phyloP scores from a whole-genome alignment of 2,888 invertebrate genomes.

The Oeneis ivallda region DNA sequence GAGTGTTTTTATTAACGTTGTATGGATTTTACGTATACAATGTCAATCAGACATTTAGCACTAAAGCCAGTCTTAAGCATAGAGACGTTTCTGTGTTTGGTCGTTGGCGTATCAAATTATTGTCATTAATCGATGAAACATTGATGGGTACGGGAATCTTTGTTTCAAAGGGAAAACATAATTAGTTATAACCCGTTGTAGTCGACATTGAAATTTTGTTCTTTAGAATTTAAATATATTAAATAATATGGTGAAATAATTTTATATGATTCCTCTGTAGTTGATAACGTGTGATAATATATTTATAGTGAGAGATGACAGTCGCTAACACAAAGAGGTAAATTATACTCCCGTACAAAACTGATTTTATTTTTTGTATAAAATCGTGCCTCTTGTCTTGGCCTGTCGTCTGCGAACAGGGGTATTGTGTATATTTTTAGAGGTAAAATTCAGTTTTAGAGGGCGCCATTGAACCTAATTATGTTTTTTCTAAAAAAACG shows the following conservation, averaged over 20 bases:
- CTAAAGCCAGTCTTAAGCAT: too few species aligned
- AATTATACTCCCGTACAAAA: conserved; percentile 67
- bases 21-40: too few species aligned
- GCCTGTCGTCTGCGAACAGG: conserved; percentile 78
- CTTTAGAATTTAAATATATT: conserved; percentile 24
- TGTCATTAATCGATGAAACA: conserved; percentile 61
- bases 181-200: conserved; percentile 54
- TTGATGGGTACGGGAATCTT: conserved; percentile 80
- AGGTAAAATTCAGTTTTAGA: conserved; percentile 61
- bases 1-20: too few species aligned
- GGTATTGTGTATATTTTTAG: conserved; percentile 71
- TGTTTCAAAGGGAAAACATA: conserved; percentile 77
- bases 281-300: conserved; percentile 74
- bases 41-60: too few species aligned
- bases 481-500: conserved; percentile 69
- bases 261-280: conserved; percentile 57
- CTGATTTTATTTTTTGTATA: conserved; percentile 80
- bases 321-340: conserved; percentile 78
- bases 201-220: conserved; percentile 27
- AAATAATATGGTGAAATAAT: conserved; percentile 24
- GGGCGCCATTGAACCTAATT: conserved; percentile 65
- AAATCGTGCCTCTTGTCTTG: conserved; percentile 80
- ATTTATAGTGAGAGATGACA: conserved; percentile 75
- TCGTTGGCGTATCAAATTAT: conserved; percentile 46
- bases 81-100: too few species aligned